Evolutionary conservation across 1,140 invertebrate genomes (phyloP).

Genomic region (Sarcophaga peregrina): DNA sequence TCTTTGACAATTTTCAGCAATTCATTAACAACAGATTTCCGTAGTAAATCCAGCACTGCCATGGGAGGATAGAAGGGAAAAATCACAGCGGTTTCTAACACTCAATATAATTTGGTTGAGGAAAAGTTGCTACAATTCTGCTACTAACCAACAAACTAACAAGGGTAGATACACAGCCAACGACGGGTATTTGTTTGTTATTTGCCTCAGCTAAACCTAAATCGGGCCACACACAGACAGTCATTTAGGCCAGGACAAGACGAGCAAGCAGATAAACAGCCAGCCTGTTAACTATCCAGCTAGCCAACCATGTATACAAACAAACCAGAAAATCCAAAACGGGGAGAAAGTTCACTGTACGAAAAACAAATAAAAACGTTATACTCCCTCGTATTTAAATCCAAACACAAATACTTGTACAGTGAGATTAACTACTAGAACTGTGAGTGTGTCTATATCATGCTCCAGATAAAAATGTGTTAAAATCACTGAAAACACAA

Average conservation of each 20-base stretch:
- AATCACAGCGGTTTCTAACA: not conserved
- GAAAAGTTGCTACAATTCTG: not conserved
- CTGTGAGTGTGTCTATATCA: too few species aligned
- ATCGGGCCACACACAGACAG: not conserved
- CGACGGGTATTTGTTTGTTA: not conserved
- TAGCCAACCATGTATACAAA: not conserved
- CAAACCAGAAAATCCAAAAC: not conserved
- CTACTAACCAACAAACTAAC: conserved; percentile 7
- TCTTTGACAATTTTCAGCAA: not conserved
- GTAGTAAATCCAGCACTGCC: not conserved
- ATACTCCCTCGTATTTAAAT: not conserved
- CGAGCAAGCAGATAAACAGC: not conserved
- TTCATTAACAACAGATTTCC: not conserved
- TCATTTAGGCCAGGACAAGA: not conserved
- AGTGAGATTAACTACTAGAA: not conserved
- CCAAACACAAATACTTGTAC: not conserved
- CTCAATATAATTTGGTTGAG: not conserved
- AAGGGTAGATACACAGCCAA: not conserved
- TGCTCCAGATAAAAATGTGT: not conserved
- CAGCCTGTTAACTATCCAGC: not conserved
- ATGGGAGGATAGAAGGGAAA: not conserved
- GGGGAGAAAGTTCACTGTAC: not conserved
- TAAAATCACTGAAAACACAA: not conserved
- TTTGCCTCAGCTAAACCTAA: not conserved
- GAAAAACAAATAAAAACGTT: conserved; percentile 13